These are phyloP conservation scores for Ceryle rudis DNA, from an alignment of 2,797 vertebrate genomes.

Conservation along the genomic window DNA sequence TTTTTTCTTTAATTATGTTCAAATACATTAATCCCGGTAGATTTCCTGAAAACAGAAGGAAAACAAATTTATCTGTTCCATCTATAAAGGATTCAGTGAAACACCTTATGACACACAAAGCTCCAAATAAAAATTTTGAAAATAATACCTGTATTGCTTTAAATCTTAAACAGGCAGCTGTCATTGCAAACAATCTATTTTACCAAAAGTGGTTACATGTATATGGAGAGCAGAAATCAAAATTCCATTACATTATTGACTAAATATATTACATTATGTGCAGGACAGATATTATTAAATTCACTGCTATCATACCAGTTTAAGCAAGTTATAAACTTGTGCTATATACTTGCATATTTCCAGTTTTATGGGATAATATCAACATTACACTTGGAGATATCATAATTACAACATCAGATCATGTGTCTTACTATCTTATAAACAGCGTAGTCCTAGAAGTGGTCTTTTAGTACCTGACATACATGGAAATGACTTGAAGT, in stretches of 20 bases:
- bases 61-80: neutral
- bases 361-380: neutral
- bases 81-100: neutral
- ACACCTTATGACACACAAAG: neutral
- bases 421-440: neutral
- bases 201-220: neutral
- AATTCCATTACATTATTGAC: neutral
- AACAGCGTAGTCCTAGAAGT: neutral
- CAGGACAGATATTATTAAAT: neutral
- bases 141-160: neutral
- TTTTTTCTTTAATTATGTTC: neutral
- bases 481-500: neutral
- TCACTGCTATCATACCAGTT: neutral
- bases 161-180: neutral
- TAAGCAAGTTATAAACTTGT: neutral
- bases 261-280: neutral
- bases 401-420: neutral
- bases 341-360: neutral
- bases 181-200: neutral
- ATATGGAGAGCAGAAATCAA: neutral
- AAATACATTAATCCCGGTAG: neutral
- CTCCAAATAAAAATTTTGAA: neutral
- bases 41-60: neutral
- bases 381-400: neutral
- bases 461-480: neutral